Conservation (phyloP, 2,797 vertebrate species). For the Poecilia velifera region DNA sequence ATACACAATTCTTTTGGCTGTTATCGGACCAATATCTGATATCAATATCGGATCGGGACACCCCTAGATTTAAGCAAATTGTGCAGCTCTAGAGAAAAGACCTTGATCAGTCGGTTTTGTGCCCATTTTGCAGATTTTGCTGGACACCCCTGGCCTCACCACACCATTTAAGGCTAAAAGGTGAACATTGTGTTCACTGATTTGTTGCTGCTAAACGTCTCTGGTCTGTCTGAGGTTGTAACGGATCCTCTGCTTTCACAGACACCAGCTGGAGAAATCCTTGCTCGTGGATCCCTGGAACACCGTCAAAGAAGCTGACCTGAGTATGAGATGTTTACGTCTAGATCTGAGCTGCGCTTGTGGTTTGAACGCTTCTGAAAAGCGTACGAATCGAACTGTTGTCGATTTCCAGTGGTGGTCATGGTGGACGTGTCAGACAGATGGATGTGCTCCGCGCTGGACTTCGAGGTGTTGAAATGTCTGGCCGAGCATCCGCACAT, state of each 20-base stretch:
- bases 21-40: no score
- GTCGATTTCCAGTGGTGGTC: conserved; percentile 84
- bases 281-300: conserved; percentile 89
- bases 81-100: not conserved
- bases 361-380: not conserved
- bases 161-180: conserved; percentile 86
- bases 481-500: conserved; percentile 81
- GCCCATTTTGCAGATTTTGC: conserved; percentile 83
- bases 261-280: conserved; percentile 89
- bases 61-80: not conserved
- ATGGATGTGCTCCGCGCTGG: conserved; percentile 84
- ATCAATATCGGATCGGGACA: no score
- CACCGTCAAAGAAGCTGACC: conserved; percentile 87
- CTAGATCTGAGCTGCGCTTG: conserved; percentile 13
- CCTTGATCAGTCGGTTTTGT: not conserved
- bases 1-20: no score
- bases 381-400: conserved; percentile 2
- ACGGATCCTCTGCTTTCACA: conserved; percentile 61
- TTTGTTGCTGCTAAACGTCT: not conserved
- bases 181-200: conserved; percentile 66
- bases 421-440: conserved; percentile 91
- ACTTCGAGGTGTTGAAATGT: conserved; percentile 86
- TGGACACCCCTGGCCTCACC: conserved; percentile 95
- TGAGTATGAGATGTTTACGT: conserved; percentile 76
- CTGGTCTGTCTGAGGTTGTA: not conserved